These are phyloP conservation scores for Apodemia duryi DNA, from an alignment of 2,888 invertebrate genomes.

Conservation along the genomic window DNA sequence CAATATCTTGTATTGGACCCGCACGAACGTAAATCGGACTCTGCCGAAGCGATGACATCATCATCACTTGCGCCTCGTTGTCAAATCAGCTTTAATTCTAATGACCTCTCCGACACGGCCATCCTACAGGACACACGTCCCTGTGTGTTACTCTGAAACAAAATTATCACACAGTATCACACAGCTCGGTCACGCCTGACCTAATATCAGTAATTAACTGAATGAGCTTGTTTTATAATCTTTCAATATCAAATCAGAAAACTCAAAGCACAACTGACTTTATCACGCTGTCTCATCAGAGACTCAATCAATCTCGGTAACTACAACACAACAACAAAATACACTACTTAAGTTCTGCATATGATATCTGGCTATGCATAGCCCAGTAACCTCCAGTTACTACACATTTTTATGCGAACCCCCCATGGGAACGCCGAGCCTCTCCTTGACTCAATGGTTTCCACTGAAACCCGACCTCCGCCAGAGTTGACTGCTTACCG, in stretches of 20 bases:
- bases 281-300: neutral
- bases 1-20: too few species aligned
- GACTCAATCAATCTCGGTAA: neutral
- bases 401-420: neutral
- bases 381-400: neutral
- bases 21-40: too few species aligned
- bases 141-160: too few species aligned
- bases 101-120: too few species aligned
- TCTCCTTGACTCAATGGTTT: constrained; percentile 8
- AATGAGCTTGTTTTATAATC: too few species aligned
- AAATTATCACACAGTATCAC: neutral
- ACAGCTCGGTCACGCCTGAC: neutral
- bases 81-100: too few species aligned
- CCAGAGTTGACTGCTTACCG: constrained; percentile 14
- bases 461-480: constrained; percentile 13
- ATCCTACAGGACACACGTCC: too few species aligned
- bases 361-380: neutral
- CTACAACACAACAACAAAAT: too few species aligned
- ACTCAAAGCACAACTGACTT: neutral
- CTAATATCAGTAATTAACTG: too few species aligned
- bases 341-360: neutral
- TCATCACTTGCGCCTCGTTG: too few species aligned
- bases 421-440: neutral
- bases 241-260: neutral
- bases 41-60: too few species aligned